Percentiles rank a stretch among this genome's conserved stretches.
Evolutionary conservation across 2,797 vertebrate species (phyloP).

Genomic region (Benthosema pterotum): DNA sequence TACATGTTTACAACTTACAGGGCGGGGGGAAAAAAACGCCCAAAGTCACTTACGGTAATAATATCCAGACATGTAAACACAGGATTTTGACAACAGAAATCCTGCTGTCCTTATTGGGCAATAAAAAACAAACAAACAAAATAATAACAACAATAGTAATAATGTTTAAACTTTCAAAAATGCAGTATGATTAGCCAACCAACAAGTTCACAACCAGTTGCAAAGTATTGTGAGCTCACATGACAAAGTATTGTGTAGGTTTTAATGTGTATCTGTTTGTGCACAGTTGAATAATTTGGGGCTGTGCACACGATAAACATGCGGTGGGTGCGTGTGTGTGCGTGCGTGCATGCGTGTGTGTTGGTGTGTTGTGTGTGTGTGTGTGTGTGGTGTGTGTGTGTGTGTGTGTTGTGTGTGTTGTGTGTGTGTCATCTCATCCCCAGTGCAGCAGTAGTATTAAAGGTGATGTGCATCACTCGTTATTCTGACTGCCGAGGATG

Average conservation of each 20-base stretch:
- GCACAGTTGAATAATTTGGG: no score
- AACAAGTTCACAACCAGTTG: no score
- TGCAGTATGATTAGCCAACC: background rate
- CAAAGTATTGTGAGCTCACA: background rate
- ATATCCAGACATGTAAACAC: no score
- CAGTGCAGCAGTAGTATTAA: constrained; percentile 18
- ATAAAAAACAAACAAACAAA: background rate
- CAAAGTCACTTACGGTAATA: no score
- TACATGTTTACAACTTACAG: no score
- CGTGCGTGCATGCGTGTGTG: constrained; percentile 24
- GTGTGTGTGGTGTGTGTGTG: constrained; percentile 18
- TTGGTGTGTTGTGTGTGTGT: constrained; percentile 12
- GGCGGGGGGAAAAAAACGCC: no score
- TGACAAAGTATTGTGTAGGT: background rate
- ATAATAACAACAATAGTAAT: no score
- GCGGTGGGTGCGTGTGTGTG: constrained; percentile 8
- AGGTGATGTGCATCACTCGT: constrained; percentile 21
- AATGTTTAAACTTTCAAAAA: no score
- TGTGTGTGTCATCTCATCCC: constrained; percentile 16
- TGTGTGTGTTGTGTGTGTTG: constrained; percentile 38
- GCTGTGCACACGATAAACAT: no score
- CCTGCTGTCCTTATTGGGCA: background rate
- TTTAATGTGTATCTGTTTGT: background rate
- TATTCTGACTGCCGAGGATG: constrained; percentile 44
- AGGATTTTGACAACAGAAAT: background rate